Percentiles rank a stretch among this genome's conserved stretches.
phyloP scores from a whole-genome alignment of 92 coral and sea anemone genomes.

The Palythoa caribaeorum region DNA sequence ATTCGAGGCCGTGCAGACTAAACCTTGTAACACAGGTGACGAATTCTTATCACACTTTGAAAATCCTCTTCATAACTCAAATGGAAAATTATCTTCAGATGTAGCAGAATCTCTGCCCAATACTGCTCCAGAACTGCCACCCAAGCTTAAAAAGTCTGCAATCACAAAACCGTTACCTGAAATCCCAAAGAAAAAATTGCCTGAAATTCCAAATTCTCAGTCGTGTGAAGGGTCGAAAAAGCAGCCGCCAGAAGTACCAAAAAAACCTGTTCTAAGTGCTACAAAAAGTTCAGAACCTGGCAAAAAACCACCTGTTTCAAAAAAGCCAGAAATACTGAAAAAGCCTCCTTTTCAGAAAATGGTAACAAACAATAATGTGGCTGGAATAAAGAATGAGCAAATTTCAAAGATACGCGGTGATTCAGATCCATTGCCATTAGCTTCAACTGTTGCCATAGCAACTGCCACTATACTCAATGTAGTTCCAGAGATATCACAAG shows the following conservation, averaged over 20 bases:
- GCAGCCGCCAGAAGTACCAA: background rate
- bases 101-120: background rate
- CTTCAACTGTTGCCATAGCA: slow-evolving; percentile 40
- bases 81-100: slow-evolving; percentile 19
- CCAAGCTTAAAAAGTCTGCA: slow-evolving; percentile 4
- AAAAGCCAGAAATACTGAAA: slow-evolving; percentile 15
- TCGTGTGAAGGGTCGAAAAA: background rate
- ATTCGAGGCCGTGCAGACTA: slow-evolving; percentile 58
- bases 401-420: slow-evolving; percentile 34
- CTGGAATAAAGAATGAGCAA: background rate
- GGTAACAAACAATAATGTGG: background rate
- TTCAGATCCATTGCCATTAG: slow-evolving; percentile 69
- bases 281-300: background rate
- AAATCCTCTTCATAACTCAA: slow-evolving; percentile 80
- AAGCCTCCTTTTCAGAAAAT: background rate
- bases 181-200: slow-evolving; percentile 10
- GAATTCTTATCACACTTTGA: slow-evolving; percentile 57
- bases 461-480: background rate
- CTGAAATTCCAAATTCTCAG: slow-evolving; percentile 11
- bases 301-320: slow-evolving; percentile 1
- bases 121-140: slow-evolving; percentile 2
- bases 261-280: background rate
- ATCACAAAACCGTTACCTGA: slow-evolving; percentile 25
- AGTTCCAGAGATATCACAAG: slow-evolving; percentile 9
- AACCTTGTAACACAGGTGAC: slow-evolving; percentile 2